Base-by-base conservation (phyloP, 2,797 vertebrate species). In the Mus caroli region DNA sequence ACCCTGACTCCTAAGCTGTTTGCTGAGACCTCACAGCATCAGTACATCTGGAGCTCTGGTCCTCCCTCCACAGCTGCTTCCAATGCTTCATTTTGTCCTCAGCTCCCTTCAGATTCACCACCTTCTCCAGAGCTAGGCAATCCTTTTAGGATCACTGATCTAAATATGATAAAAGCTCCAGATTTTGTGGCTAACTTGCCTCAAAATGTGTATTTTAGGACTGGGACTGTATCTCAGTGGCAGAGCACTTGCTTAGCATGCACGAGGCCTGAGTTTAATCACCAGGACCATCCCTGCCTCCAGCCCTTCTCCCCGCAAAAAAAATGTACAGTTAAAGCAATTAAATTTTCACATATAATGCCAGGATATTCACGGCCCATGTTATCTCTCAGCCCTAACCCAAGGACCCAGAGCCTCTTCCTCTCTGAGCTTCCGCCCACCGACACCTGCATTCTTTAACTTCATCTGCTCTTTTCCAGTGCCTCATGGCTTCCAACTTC, bases 81-180 rank as follows among this genome's bases (percentile, higher is more conserved):
- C 40, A 28, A 80, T 37, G 20, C 67, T 76, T 94, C 43, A 7
- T 31, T 34, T 34, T 40, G 40, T 62, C 58, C 54, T 43, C 46
- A 46, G 6, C 22, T 28, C 15, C 20, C 94, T 86, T 90, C 91
- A 94, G 78, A 58, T 24, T 73, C 50, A 56, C 26, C 34, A 28
- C 77, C 75, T 94, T 88, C 88, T 64, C 40, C 11, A 31, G 40
- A 97, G 78, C 86, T 91, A 83, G 40, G 40, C n/a, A 87, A 88
- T 77, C 28, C 75, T 92, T 82, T 60, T 26, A 19, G 58, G 56
- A 90, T 89, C 60, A 34, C 0, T 75, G 52, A 78, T 3, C 40
- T 56, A 95, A 75, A 94, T 77, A 77, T 34, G n/a, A 86, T 84
- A 46, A 64, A 91, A 58, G 75, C n/a, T 17, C 22, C 56, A 64